Base-by-base conservation (phyloP, 2,113 vertebrate genomes). In the Pelecanoides urinatrix region DNA sequence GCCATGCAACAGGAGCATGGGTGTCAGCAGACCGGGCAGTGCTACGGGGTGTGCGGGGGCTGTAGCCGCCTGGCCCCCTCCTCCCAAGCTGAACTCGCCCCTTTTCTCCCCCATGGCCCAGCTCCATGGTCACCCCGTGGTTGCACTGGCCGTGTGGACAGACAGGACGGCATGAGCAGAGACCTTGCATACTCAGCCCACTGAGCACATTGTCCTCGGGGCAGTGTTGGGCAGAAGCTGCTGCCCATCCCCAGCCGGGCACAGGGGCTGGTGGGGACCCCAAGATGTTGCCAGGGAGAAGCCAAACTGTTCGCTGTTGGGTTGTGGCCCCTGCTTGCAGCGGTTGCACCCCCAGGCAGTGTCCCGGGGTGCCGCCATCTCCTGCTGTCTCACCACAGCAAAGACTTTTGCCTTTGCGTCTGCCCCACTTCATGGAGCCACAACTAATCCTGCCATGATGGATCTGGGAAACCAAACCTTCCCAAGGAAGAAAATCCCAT, bases 1-100 rank as follows among this genome's bases (percentile, higher is more conserved):
- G 3, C 30, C 1, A 2, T 11, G n/a, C 4, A 1, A 6, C 5
- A 0, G 34, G 4, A 23, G 4, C 63, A 6, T 3, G 3, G 4
- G 15, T 17, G 58, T 2, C 21, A 3, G 8, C 0, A 0, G 27
- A 13, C 40, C 3, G 0, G 59, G 27, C 3, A 3, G 11, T 29
- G 23, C 42, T 27, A 4, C 3, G 6, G 11, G 25, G 18, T 5
- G 38, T 3, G 17, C 0, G 6, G 18, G 38, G 20, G 23, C 72
- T 74, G 45, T 38, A 26, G 14, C 10, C 2, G 0, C 16, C 44
- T 3, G 0, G 23, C 17, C 14, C 15, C 32, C 47, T 89, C 36
- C 53, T 63, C 52, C 23, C 26, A 1, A 14, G 9, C 26, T 10
- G 27, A 44, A 5, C 29, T 44, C 62, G 2, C 44, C 30, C 13